A percentile compares a stretch with the other conserved stretches of the same genome.
Conservation (phyloP, 2,797 vertebrate species). For the Adelosebastes latens region DNA sequence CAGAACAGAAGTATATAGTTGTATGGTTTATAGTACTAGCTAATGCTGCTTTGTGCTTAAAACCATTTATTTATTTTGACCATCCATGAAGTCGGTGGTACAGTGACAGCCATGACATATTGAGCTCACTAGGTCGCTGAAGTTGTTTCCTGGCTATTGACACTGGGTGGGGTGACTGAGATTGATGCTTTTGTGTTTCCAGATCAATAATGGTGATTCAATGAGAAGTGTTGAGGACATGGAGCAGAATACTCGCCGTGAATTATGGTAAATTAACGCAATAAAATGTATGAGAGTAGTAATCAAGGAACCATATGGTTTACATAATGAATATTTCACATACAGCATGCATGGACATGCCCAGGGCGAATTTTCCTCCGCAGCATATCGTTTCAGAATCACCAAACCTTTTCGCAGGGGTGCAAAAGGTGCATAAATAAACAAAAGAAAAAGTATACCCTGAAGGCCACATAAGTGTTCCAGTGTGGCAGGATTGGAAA, state of each 20-base stretch:
- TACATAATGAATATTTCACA: neutral
- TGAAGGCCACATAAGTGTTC: neutral
- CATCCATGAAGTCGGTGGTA: neutral
- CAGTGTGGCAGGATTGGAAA: neutral
- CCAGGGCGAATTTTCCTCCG: neutral
- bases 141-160: constrained; percentile 8
- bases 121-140: constrained; percentile 19
- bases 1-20: neutral
- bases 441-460: neutral
- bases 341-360: neutral
- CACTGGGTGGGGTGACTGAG: neutral
- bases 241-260: neutral
- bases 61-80: neutral
- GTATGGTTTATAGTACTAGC: neutral
- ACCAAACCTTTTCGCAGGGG: neutral
- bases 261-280: neutral
- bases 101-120: constrained; percentile 4
- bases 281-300: neutral
- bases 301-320: neutral
- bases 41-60: neutral
- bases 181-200: constrained; percentile 24
- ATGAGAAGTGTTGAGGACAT: neutral
- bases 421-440: neutral
- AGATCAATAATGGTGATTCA: constrained; percentile 37
- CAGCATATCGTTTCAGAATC: neutral